Evolutionary conservation across 2,113 vertebrate species (phyloP).

Genomic region (Phalacrocorax carbo): DNA sequence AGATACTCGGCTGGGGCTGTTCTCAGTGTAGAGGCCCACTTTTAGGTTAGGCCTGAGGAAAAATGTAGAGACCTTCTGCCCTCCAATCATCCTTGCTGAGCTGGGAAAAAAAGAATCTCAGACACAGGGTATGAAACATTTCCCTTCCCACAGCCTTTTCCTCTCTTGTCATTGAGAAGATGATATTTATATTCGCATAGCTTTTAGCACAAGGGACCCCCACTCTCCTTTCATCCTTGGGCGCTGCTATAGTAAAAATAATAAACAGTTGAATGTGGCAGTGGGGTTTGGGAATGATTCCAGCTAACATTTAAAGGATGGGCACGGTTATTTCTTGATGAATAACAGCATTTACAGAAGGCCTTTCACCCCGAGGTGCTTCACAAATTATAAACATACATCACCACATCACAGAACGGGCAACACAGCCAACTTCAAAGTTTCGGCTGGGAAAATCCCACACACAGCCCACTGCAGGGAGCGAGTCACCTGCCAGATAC

Average conservation of each 20-base stretch:
- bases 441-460: neutral
- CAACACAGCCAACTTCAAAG: neutral
- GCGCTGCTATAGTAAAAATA: neutral
- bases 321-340: neutral
- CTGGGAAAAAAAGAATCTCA: constrained; percentile 10
- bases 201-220: neutral
- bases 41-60: neutral
- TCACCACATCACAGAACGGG: neutral
- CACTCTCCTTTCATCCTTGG: neutral
- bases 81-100: neutral
- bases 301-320: neutral
- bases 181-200: neutral
- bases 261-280: neutral
- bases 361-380: constrained; percentile 41
- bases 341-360: constrained; percentile 25
- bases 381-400: constrained; percentile 21
- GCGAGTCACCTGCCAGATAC: neutral
- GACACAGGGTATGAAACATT: neutral
- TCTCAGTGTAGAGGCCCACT: neutral
- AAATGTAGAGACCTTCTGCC: neutral
- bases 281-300: neutral
- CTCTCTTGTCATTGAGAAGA: neutral
- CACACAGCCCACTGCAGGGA: neutral
- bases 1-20: neutral
- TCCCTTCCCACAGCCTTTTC: constrained; percentile 42